Conservation (phyloP, 2,113 vertebrate genomes). For the Apistogramma diplotaenia region DNA sequence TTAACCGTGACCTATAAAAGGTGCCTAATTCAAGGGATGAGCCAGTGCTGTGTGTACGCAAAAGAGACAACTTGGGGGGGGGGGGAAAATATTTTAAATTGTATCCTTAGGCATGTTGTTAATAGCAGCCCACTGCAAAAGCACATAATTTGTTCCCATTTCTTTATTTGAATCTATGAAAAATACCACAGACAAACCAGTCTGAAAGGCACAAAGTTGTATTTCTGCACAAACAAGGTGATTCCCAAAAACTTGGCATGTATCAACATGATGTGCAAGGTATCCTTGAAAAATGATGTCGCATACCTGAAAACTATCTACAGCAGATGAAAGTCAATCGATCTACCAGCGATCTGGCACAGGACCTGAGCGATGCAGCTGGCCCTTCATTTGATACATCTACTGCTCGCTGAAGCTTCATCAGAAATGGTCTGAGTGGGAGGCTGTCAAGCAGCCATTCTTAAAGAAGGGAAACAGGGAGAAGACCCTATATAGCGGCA, state of each 20-base stretch:
- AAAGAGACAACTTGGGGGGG: background rate
- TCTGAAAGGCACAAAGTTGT: too few species aligned
- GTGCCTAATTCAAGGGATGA: background rate
- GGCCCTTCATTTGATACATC: background rate
- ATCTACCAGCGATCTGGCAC: background rate
- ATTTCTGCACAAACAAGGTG: too few species aligned
- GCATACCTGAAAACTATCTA: too few species aligned
- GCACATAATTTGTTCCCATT: too few species aligned
- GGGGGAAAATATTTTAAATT: background rate
- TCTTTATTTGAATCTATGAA: too few species aligned
- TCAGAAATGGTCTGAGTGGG: background rate
- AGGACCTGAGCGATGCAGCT: background rate
- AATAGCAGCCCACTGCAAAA: background rate
- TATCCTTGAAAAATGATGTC: too few species aligned
- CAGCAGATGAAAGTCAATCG: background rate
- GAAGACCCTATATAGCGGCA: background rate
- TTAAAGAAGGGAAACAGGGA: too few species aligned
- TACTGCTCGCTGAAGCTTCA: background rate
- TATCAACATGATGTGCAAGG: too few species aligned
- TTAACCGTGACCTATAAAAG: background rate
- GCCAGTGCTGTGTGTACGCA: background rate
- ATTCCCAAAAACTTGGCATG: too few species aligned
- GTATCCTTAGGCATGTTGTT: background rate
- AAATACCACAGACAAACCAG: too few species aligned
- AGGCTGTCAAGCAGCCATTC: background rate